Evolutionary conservation across 2,113 vertebrate genomes (phyloP).

Genomic region (Urocynchramus pylzowi): DNA sequence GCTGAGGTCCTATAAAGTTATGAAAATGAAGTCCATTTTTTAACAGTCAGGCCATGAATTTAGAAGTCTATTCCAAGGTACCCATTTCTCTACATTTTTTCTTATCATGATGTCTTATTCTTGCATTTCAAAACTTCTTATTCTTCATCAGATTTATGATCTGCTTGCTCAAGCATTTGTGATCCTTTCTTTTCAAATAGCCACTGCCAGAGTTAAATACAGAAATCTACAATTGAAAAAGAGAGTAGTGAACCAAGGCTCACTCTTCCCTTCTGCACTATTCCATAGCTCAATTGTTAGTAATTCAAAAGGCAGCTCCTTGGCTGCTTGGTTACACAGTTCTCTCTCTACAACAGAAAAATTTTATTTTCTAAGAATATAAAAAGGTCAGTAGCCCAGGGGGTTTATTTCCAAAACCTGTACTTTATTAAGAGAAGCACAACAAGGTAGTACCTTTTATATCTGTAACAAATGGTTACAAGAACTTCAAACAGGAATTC

Average conservation of each 20-base stretch:
- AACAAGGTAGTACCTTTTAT: constrained; percentile 22
- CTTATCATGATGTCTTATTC: not conserved
- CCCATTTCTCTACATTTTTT: not conserved
- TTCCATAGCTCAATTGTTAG: constrained; percentile 23
- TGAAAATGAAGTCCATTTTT: not conserved
- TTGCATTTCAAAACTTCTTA: constrained; percentile 1
- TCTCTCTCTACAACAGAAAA: not conserved
- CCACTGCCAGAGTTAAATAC: not conserved
- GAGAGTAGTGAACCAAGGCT: not conserved
- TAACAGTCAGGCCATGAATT: not conserved
- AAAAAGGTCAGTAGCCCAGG: constrained; percentile 37
- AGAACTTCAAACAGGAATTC: constrained; percentile 25
- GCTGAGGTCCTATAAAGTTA: not conserved
- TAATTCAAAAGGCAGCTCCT: constrained; percentile 48
- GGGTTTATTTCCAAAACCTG: constrained; percentile 36
- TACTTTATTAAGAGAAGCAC: constrained; percentile 46
- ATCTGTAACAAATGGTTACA: constrained; percentile 30
- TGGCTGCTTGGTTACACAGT: constrained; percentile 12
- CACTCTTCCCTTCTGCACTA: not conserved
- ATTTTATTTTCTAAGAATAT: constrained; percentile 38
- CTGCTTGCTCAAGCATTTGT: not conserved
- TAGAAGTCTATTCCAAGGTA: not conserved
- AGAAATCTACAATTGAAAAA: constrained; percentile 8
- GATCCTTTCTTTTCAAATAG: not conserved
- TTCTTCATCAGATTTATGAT: not conserved